Conservation (phyloP, 2,113 vertebrate genomes). For the Ciconia boyciana region DNA sequence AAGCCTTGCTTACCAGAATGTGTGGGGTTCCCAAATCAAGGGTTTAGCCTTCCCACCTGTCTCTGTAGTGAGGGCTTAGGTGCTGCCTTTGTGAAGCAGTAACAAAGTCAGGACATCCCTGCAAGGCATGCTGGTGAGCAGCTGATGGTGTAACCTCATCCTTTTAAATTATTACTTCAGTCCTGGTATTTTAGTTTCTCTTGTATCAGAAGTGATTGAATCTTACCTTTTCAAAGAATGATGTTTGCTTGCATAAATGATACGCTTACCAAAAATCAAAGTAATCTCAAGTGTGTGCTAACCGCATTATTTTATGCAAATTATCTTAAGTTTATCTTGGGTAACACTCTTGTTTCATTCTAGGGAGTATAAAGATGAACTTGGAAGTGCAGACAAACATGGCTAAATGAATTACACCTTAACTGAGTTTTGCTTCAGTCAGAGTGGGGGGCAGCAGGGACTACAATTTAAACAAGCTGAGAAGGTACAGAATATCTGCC, state of each 20-base stretch:
- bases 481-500: background rate
- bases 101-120: background rate
- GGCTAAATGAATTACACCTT: background rate
- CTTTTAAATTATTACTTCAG: background rate
- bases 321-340: background rate
- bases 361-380: background rate
- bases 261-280: constrained; percentile 21
- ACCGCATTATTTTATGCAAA: constrained; percentile 38
- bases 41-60: background rate
- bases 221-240: background rate
- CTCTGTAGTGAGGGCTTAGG: background rate
- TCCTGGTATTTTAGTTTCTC: background rate
- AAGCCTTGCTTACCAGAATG: background rate
- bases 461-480: background rate
- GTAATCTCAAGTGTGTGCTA: background rate
- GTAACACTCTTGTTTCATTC: background rate
- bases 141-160: background rate
- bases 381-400: background rate
- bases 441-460: background rate
- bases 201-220: background rate
- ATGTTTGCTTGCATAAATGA: background rate
- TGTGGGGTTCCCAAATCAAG: rapidly evolving
- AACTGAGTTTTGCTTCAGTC: background rate
- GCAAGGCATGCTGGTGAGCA: background rate
- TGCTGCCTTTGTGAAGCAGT: background rate